Conservation (phyloP, 2,113 vertebrate genomes). For the Polypterus senegalus region DNA sequence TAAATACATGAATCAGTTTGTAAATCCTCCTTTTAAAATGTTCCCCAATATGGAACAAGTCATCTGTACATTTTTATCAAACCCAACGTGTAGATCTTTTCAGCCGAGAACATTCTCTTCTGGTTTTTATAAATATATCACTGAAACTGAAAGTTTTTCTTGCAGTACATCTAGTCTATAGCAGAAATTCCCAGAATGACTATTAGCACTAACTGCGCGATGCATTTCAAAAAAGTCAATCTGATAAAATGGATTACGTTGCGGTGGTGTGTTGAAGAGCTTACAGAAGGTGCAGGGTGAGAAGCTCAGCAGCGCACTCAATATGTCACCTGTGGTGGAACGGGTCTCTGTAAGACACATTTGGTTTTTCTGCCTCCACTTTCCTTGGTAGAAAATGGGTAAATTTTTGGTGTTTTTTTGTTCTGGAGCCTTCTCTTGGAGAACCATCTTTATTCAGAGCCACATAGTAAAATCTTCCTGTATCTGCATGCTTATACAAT, state of each 20-base stretch:
- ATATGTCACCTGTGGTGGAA: conserved; percentile 86
- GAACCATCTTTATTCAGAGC: conserved; percentile 96
- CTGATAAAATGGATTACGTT: no score
- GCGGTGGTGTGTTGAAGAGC: no score
- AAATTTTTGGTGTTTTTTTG: conserved; percentile 95
- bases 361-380: conserved; percentile 86
- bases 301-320: conserved; percentile 16
- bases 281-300: no score
- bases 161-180: conserved; percentile 21
- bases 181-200: no score
- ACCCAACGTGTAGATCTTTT: conserved; percentile 23
- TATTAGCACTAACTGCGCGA: no score
- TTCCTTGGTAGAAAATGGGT: conserved; percentile 90
- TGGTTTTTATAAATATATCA: conserved; percentile 26
- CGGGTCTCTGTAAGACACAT: conserved; percentile 77
- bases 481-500: conserved; percentile 84
- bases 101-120: conserved; percentile 28
- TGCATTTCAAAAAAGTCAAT: no score
- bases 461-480: conserved; percentile 86
- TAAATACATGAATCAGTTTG: conserved; percentile 95
- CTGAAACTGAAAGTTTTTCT: conserved; percentile 22
- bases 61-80: conserved; percentile 36
- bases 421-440: conserved; percentile 85
- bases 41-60: conserved; percentile 53
- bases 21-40: conserved; percentile 80